Base-by-base conservation (phyloP, 30 jellyfish, hydroid and myxozoan genomes). In the Cassiopea xamachana region DNA sequence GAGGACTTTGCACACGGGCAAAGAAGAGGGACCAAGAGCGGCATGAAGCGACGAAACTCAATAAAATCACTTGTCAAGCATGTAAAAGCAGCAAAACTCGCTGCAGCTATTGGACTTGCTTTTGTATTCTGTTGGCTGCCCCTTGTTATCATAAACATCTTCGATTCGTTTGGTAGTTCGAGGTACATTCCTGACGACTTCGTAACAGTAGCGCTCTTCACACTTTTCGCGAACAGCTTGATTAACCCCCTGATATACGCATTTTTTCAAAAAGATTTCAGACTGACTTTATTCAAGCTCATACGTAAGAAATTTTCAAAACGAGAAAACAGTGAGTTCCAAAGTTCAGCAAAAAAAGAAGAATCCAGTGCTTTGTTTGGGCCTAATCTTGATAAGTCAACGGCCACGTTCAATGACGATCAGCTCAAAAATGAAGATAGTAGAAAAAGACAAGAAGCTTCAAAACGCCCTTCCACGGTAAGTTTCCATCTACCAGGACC, bases 61-160 rank as follows among this genome's bases (percentile, higher is more conserved):
- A 46, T 92, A 43, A 85, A 71, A 44, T 92, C 93, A 4, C 71
- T 92, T 74, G 92, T 92, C 71, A 92, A 80, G 64, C 94, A 92
- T n/a, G 92, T 92, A 79, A 79, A 91, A 60, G 93, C 97, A 47
- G 78, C 97, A 60, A 92, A 92, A 67, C 97, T 92, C 16, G 87
- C 80, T 43, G 97, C 97, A 46, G 49, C 78, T 47, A 81, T 92
- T 8, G 94, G 92, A 3, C 47, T 80, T 17, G 81, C 92, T 19
- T 85, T 86, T 82, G 75, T 74, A 16, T 18, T 92, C 17, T 92
- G 97, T 71, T 92, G 97, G 97, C 58, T 85, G 14, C 97, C 97
- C 4, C 61, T 92, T 83, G 75, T 92, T 17, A 72, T 75, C 14
- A 92, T 92, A 45, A 92, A 92, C 86, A 71, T 92, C 82, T 15